These are phyloP conservation scores for Gila robusta DNA, from an alignment of 2,797 vertebrate species.

Conservation along the genomic window DNA sequence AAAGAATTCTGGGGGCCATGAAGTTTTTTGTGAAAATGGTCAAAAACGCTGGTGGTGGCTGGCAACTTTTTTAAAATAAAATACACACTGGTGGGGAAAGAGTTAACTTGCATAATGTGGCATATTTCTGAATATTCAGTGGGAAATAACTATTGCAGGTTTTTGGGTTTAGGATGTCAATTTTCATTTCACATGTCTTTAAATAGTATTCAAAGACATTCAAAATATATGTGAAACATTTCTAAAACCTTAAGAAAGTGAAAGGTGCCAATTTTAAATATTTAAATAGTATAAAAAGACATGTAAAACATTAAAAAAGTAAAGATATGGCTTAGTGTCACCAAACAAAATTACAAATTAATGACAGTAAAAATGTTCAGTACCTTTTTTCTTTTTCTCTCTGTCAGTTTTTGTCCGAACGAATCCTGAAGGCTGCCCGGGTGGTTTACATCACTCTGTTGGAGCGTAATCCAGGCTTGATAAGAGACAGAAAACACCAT, in stretches of 20 bases:
- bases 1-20: too few relatives aligned
- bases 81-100: too few relatives aligned
- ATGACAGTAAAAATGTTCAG: not conserved
- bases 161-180: not conserved
- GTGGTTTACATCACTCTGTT: constrained; percentile 83
- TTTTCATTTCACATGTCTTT: not conserved
- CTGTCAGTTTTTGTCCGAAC: constrained; percentile 87
- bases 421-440: constrained; percentile 86
- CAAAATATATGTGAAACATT: not conserved
- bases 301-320: not conserved
- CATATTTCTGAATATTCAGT: not conserved
- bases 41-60: too few relatives aligned
- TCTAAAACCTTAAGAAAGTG: not conserved
- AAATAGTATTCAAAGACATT: not conserved
- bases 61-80: too few relatives aligned
- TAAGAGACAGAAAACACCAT: constrained; percentile 92
- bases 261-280: not conserved
- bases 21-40: too few relatives aligned
- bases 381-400: constrained; percentile 26
- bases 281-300: not conserved
- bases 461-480: constrained; percentile 80
- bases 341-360: not conserved
- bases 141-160: not conserved
- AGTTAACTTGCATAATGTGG: not conserved
- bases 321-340: not conserved